Percentiles rank a stretch among this genome's conserved stretches.
phyloP scores from a whole-genome alignment of 2,113 vertebrate genomes.

The Microtus ochrogaster region DNA sequence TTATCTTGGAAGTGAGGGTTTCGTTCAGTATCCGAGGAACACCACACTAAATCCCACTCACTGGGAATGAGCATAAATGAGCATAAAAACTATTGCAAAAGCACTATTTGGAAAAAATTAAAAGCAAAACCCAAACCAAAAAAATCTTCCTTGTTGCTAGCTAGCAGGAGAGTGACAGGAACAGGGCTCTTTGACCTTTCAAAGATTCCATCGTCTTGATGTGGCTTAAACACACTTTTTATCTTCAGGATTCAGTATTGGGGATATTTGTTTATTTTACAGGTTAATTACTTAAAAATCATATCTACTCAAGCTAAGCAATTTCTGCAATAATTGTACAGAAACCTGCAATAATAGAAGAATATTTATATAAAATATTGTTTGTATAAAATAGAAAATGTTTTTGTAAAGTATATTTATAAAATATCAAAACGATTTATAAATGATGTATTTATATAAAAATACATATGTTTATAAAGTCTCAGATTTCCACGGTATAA shows the following conservation, averaged over 20 bases:
- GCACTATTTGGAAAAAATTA: neutral
- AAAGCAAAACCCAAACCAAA: neutral
- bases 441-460: neutral
- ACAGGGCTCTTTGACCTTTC: neutral
- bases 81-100: conserved; percentile 2
- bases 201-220: neutral
- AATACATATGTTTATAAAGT: neutral
- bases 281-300: conserved; percentile 11
- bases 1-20: neutral
- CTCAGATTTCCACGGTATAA: neutral
- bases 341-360: neutral
- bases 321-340: conserved; percentile 18
- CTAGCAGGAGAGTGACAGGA: neutral
- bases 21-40: conserved; percentile 15
- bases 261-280: conserved; percentile 3
- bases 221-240: neutral
- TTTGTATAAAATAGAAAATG: neutral
- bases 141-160: neutral
- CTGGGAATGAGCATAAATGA: neutral
- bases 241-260: neutral
- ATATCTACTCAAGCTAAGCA: neutral
- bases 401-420: neutral
- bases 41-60: neutral
- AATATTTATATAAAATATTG: neutral
- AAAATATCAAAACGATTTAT: neutral